Conservation (phyloP, 2,113 vertebrate genomes). For the Hippocampus abdominalis region DNA sequence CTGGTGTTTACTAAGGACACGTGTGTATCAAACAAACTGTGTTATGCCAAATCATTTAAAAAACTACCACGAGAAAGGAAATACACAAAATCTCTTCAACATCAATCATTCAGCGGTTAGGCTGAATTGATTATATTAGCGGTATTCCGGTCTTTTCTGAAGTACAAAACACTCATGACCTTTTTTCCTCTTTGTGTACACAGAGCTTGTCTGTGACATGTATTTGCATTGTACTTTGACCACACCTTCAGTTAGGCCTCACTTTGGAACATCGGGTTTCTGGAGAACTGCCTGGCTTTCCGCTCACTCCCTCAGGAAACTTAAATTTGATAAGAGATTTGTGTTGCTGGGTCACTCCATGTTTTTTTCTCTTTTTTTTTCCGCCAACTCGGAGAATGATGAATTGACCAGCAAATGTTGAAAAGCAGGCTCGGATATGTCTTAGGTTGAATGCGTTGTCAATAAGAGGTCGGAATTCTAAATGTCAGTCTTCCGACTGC, state of each 20-base stretch:
- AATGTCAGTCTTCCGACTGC: slow-evolving; percentile 61
- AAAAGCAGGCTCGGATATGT: slow-evolving; percentile 10
- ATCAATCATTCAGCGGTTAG: too few species aligned
- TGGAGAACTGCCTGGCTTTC: slow-evolving; percentile 21
- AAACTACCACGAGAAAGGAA: too few species aligned
- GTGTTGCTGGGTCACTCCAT: slow-evolving; percentile 10
- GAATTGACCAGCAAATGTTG: not conserved
- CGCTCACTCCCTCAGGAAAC: slow-evolving; percentile 28
- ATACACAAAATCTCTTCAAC: too few species aligned
- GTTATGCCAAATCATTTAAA: too few species aligned
- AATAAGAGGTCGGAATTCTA: slow-evolving; percentile 43
- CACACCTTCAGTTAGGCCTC: slow-evolving; percentile 34
- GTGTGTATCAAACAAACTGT: too few species aligned
- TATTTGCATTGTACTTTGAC: slow-evolving; percentile 34
- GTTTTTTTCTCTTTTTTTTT: too few species aligned
- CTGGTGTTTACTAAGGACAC: too few species aligned
- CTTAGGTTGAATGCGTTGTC: slow-evolving; percentile 45
- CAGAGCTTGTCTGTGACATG: slow-evolving; percentile 26
- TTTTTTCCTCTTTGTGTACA: slow-evolving; percentile 34
- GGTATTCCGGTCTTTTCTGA: not conserved
- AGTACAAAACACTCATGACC: slow-evolving; percentile 8
- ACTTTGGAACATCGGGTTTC: slow-evolving; percentile 3
- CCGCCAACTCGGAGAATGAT: not conserved
- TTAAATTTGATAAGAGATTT: slow-evolving; percentile 15
- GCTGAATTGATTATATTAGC: too few species aligned